A percentile compares a stretch with the other conserved stretches of the same genome.
Conservation (phyloP, 1,140 invertebrate species). For the Zaprionus kolodkinae region DNA sequence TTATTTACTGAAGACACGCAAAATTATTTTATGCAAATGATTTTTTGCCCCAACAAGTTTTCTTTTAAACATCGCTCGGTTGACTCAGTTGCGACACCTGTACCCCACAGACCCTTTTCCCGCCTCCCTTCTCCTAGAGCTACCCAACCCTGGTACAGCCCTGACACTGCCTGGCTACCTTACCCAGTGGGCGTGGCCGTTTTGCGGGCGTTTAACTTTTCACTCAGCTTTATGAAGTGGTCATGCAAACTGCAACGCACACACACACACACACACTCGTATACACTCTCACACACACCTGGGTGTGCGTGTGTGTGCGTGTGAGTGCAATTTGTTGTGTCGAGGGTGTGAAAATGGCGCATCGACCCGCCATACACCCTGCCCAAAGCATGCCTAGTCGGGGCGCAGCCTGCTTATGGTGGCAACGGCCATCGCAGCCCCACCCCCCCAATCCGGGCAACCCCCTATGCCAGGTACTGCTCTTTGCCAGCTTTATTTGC, state of each 20-base stretch:
- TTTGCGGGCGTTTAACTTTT: constrained; percentile 58
- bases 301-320: constrained; percentile 6
- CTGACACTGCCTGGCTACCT: constrained; percentile 32
- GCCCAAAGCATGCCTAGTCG: constrained; percentile 1
- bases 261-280: constrained; percentile 6
- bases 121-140: background rate
- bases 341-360: constrained; percentile 45
- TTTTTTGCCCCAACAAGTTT: constrained; percentile 49
- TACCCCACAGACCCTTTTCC: background rate
- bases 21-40: constrained; percentile 81
- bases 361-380: constrained; percentile 3
- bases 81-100: constrained; percentile 24
- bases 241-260: constrained; percentile 44
- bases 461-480: background rate
- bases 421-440: background rate
- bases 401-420: constrained; percentile 2
- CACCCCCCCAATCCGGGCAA: background rate
- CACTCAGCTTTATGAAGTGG: constrained; percentile 55
- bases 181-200: constrained; percentile 55
- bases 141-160: constrained; percentile 7
- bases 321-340: constrained; percentile 29
- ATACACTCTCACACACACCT: background rate
- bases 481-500: background rate
- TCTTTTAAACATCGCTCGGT: constrained; percentile 35
- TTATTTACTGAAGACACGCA: constrained; percentile 80